A percentile compares a stretch with the other conserved stretches of the same genome.
These are phyloP conservation scores for Rhopalosiphum padi DNA, from an alignment of 1,140 invertebrate genomes.

Conservation along the genomic window DNA sequence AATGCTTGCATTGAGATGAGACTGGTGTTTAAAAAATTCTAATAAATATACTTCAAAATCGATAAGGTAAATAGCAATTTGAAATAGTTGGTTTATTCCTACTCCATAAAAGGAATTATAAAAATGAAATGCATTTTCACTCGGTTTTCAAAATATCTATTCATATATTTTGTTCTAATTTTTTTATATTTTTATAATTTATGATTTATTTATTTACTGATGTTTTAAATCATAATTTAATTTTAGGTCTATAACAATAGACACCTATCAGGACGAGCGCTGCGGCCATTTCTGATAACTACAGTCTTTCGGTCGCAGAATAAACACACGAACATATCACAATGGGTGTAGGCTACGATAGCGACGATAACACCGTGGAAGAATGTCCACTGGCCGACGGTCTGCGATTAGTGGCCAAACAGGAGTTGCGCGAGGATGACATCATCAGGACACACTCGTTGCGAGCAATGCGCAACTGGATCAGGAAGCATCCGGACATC, in stretches of 20 bases:
- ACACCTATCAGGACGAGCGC: background rate
- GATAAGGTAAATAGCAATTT: no score
- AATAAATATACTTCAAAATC: no score
- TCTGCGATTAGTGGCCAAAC: slow-evolving; percentile 69
- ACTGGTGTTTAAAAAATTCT: background rate
- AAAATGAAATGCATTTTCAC: background rate
- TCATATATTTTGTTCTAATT: background rate
- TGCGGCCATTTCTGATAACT: background rate
- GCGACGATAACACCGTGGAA: background rate
- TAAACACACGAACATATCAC: background rate
- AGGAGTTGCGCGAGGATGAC: slow-evolving; percentile 78
- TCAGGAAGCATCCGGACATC: slow-evolving; percentile 77
- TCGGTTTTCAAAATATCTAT: background rate
- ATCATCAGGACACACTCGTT: slow-evolving; percentile 73
- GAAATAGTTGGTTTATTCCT: no score
- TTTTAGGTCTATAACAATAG: background rate
- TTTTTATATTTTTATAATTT: background rate
- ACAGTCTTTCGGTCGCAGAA: background rate
- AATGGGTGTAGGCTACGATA: slow-evolving; percentile 41
- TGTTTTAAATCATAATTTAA: background rate
- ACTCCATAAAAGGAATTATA: no score
- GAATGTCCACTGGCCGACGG: slow-evolving; percentile 61
- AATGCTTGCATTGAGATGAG: background rate
- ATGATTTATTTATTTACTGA: background rate
- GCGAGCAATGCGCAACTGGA: slow-evolving; percentile 77